Base-by-base conservation (phyloP, 2,113 vertebrate species). In the Machaerirhynchus nigripectus region DNA sequence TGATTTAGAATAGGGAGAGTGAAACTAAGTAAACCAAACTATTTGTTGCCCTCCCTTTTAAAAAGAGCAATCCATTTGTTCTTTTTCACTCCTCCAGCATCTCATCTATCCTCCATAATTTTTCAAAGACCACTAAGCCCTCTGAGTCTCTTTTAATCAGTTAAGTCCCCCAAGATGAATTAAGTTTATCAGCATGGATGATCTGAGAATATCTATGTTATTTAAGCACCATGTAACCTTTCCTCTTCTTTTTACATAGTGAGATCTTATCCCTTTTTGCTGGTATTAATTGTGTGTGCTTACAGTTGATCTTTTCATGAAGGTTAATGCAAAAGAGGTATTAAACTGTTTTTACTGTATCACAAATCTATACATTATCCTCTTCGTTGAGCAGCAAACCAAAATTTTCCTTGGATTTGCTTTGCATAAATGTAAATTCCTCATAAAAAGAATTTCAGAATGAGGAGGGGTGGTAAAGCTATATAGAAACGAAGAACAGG, bases 151-250 rank as follows among this genome's bases (percentile, higher is more conserved):
- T 85, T 95, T 76, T 87, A 94, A 93, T 94, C 61, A 64, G 33
- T 65, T 87, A 71, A 85, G 52, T 79, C 65, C 24, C 61, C 23
- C 56, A 82, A 84, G 10, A 91, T 79, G 33, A 89, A 84, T 82
- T 57, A 88, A 92, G 68, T 94, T 94, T 95, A 95, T 90, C 83
- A 55, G 57, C 79, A 88, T 55, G 80, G 63, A 88, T 86, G 37
- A 94, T 96, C 82, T 92, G 61, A 69, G 57, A 83, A 57, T 76
- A 83, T 88, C 88, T 89, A 5, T 77, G 49, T 83, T 90, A 86
- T 93, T 94, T 83, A 90, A 90, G 67, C 42, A 39, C 85, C 46
- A 22, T 69, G 37, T 83, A 94, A 94, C 49, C 63, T 92, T 94
- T 92, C 57, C 71, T 92, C 22, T 88, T 92, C 33, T 70, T 94